phyloP scores from a whole-genome alignment of 2,113 vertebrate species.

The Notothenia rossii region DNA sequence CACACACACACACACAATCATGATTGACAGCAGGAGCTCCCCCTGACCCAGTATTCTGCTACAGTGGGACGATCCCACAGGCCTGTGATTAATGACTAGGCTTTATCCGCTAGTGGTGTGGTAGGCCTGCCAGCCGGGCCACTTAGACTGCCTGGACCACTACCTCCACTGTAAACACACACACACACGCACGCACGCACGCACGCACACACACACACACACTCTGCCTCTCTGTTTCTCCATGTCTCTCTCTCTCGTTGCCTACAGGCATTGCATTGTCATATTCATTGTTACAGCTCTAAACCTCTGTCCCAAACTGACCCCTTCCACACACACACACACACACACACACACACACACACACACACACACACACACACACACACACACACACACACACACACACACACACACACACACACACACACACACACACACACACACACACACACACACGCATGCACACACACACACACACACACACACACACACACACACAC shows the following conservation, averaged over 20 bases:
- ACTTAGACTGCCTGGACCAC: constrained; percentile 77
- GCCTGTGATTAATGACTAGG: constrained; percentile 81
- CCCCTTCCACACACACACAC: constrained; percentile 6
- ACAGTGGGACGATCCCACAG: constrained; percentile 81
- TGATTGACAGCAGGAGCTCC: constrained; percentile 85
- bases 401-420: too few relatives aligned
- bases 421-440: constrained; percentile 3
- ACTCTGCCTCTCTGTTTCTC: constrained; percentile 11
- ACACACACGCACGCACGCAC: too few relatives aligned
- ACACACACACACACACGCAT: neutral
- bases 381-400: too few relatives aligned
- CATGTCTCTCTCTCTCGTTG: constrained; percentile 10
- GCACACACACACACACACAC: neutral
- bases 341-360: too few relatives aligned
- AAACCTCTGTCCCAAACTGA: constrained; percentile 65
- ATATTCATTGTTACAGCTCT: constrained; percentile 63
- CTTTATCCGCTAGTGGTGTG: constrained; percentile 71
- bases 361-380: too few relatives aligned
- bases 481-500: neutral
- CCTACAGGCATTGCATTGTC: constrained; percentile 53
- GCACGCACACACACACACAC: neutral
- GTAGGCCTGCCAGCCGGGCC: constrained; percentile 71
- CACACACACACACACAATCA: too few relatives aligned
- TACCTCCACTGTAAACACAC: constrained; percentile 61
- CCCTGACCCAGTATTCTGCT: constrained; percentile 84